These are phyloP conservation scores for Epinephelus fuscoguttatus DNA, from an alignment of 2,113 vertebrate species.

Conservation along the genomic window DNA sequence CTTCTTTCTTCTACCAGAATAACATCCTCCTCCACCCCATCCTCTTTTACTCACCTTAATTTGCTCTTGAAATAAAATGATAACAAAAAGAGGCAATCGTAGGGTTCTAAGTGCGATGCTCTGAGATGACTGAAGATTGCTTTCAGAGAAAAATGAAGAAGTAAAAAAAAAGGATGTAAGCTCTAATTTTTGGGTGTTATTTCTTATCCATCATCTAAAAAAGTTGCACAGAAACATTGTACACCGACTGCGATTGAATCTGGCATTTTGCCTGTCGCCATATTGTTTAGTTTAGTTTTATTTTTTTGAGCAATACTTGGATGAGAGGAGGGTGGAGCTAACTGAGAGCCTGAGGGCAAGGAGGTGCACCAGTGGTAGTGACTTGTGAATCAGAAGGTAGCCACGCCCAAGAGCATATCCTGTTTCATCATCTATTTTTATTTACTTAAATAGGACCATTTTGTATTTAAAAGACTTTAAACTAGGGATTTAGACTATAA, in stretches of 20 bases:
- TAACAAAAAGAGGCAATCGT: not conserved
- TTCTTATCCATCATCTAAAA: not conserved
- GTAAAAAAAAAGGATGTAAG: not conserved
- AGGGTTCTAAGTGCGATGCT: not conserved
- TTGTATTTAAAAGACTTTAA: too few relatives aligned
- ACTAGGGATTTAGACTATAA: too few relatives aligned
- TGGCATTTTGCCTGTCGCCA: too few relatives aligned
- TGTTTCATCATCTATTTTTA: too few relatives aligned
- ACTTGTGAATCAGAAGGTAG: too few relatives aligned
- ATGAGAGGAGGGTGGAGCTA: too few relatives aligned
- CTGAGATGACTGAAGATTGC: not conserved
- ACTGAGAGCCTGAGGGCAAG: too few relatives aligned
- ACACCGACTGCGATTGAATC: not conserved
- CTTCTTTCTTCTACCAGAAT: not conserved
- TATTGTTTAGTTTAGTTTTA: too few relatives aligned
- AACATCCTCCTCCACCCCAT: rapidly evolving
- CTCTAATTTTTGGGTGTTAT: not conserved
- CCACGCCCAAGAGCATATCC: too few relatives aligned
- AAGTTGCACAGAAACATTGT: not conserved
- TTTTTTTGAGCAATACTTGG: too few relatives aligned
- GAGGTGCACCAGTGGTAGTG: too few relatives aligned
- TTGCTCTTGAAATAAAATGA: not conserved
- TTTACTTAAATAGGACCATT: too few relatives aligned
- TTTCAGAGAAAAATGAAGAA: not conserved
- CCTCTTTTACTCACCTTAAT: not conserved